Base-by-base conservation (phyloP, 2,113 vertebrate species). In the Apteryx owenii region DNA sequence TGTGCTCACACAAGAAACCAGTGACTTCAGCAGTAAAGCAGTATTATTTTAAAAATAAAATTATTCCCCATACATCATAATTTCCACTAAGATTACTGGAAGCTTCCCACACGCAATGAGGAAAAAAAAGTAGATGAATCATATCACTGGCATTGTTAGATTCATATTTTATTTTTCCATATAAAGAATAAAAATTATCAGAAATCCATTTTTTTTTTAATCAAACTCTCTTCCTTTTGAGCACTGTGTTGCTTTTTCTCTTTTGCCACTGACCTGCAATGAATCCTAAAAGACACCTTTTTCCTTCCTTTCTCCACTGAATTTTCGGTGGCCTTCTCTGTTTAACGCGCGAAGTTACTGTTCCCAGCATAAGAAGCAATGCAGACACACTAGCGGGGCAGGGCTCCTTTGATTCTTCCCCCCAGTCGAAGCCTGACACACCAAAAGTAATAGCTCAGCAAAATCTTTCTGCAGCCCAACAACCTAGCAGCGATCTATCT, bases 91-190 rank as follows among this genome's bases (percentile, higher is more conserved):
- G 28, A 86, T 78, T 86, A 88, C 68, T 91, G 65, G 58, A 91
- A 85, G 53, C 48, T 91, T 70, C 70, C 70, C 81, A 92, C 40
- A 42, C 19, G 31, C 44, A 76, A 85, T 3, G 31, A 82, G 8
- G 75, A 51, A 25, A 88, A 25, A 88, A 80, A 69, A 85, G 38
- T n/a, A 82, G 81, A 90, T 90, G 70, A 95, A 82, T 96, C 81
- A 92, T 21, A 71, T 58, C 38, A 88, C 8, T 94, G 81, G 81
- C 50, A 94, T 13, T 50, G 72, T 62, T 93, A 69, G n/a, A 25
- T 84, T 92, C 48, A 53, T 38, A 64, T 73, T 87, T 88, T 87
- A 9, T 81, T 95, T 94, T 97, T 86, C 88, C 77, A 65, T 80
- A 66, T 29, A 68, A 89, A 88, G 62, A 81, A 48, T 65, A 88